Evolutionary conservation across 2,113 vertebrate genomes (phyloP).

Genomic region (Chloropsis hardwickii): DNA sequence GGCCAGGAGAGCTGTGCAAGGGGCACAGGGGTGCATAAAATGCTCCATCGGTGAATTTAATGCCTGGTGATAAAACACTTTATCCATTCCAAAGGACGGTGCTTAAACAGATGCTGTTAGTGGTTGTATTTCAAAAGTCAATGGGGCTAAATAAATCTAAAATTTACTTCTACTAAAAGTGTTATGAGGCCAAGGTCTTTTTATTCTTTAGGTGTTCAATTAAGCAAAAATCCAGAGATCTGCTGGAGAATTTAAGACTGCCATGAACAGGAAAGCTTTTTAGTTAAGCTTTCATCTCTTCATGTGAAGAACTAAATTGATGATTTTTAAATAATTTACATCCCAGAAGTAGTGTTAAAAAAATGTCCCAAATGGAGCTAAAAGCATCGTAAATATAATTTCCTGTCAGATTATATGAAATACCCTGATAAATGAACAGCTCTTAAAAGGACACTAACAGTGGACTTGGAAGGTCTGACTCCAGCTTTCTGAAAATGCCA

Average conservation of each 20-base stretch:
- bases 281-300: constrained; percentile 57
- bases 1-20: neutral
- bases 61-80: constrained; percentile 13
- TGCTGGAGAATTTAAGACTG: constrained; percentile 42
- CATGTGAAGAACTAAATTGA: constrained; percentile 50
- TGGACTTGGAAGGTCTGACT: constrained; percentile 4
- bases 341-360: constrained; percentile 53
- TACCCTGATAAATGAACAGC: constrained; percentile 5
- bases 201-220: constrained; percentile 61
- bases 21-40: neutral
- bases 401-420: constrained; percentile 22
- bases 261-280: constrained; percentile 58
- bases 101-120: constrained; percentile 72
- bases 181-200: constrained; percentile 46
- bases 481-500: neutral
- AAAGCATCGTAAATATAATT: constrained; percentile 75
- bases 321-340: constrained; percentile 72
- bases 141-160: constrained; percentile 66
- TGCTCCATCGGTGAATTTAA: neutral
- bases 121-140: constrained; percentile 68
- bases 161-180: constrained; percentile 57
- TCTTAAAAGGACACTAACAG: constrained; percentile 37
- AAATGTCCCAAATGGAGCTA: constrained; percentile 66
- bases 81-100: constrained; percentile 40
- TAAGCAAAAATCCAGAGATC: constrained; percentile 47